A percentile compares a stretch with the other conserved stretches of the same genome.
These are phyloP conservation scores for Atethmia centrago DNA, from an alignment of 2,888 invertebrate genomes.

Conservation along the genomic window DNA sequence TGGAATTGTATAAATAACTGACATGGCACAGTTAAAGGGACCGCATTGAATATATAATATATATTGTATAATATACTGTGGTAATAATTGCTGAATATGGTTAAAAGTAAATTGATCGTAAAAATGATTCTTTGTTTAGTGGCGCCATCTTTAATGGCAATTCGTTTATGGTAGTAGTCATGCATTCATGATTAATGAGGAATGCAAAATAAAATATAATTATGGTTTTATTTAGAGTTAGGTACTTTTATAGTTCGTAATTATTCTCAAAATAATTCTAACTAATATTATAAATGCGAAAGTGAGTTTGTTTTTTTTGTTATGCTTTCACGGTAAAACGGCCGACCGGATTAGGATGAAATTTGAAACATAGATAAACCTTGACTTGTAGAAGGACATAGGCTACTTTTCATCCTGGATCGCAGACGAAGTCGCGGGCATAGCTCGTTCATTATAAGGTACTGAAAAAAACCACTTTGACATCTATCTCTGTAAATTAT, in stretches of 20 bases:
- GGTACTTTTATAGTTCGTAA: background rate
- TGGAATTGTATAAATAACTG: constrained; percentile 57
- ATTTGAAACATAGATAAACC: too few relatives aligned
- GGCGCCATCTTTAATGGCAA: constrained; percentile 16
- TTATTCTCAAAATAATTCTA: background rate
- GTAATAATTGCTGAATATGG: constrained; percentile 13
- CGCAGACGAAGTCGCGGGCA: too few relatives aligned
- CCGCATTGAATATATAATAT: constrained; percentile 35
- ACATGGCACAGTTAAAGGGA: constrained; percentile 29
- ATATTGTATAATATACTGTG: too few relatives aligned
- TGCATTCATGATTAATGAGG: constrained; percentile 1
- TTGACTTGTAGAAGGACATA: too few relatives aligned
- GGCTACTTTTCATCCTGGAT: too few relatives aligned
- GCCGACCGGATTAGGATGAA: too few relatives aligned
- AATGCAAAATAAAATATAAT: background rate
- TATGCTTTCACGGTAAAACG: too few relatives aligned
- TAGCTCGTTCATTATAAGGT: too few relatives aligned
- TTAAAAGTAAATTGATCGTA: constrained; percentile 33
- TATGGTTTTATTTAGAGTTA: background rate
- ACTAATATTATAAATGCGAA: too few relatives aligned
- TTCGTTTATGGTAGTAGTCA: background rate
- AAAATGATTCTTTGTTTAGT: constrained; percentile 11
- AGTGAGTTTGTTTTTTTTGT: too few relatives aligned
- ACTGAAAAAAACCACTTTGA: background rate
- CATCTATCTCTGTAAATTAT: background rate